Base-by-base conservation (phyloP, 1,140 invertebrate species). In the Calephelis virginiensis region DNA sequence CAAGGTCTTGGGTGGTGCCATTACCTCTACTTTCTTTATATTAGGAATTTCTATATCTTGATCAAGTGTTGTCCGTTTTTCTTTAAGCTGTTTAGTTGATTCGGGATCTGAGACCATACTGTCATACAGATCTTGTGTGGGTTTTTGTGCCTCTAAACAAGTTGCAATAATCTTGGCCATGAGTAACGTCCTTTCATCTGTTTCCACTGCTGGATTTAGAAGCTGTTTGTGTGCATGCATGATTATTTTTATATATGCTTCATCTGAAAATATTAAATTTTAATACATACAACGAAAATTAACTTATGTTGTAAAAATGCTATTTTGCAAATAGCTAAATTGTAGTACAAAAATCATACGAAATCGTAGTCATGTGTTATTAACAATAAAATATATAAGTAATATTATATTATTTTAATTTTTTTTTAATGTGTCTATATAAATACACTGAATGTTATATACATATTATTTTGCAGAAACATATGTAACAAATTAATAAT, bases 1-100 rank as follows among this genome's bases (percentile, higher is more conserved):
- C 8, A 85, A 43, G 43, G 67, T 59, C 66, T 82, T 88, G 5
- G 86, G 86, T 6, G 86, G 86, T 0, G 83, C 86, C 86, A 90
- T 90, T 2, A 84, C 68, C 66, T 83, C 79, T 50, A 40, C 53
- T 64, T 50, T 64, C 10, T 67, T 76, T 38, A 64, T 61, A 11
- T 69, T 75, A 14, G 71, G 61, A 8, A 48, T 47, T 14, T 80
- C 76, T 7, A 62, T 63, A 61, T 80, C 77, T 14, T 71, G 59
- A 11, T 85, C 71, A 38, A 75, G 60, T 0, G 69, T 75, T 12
- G 70, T 73, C 0, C 70, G 64, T 71, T 66, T 69, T 14, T 69
- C 74, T 56, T 62, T 47, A 5, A 69, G n/a, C 11, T 37, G 59
- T 49, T 62, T 48, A 14, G 69, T 47, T 14, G 66, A 68, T 8